A percentile compares a stretch with the other conserved stretches of the same genome.
phyloP scores from a whole-genome alignment of 2,888 invertebrate genomes.

The Frankliniella intonsa region DNA sequence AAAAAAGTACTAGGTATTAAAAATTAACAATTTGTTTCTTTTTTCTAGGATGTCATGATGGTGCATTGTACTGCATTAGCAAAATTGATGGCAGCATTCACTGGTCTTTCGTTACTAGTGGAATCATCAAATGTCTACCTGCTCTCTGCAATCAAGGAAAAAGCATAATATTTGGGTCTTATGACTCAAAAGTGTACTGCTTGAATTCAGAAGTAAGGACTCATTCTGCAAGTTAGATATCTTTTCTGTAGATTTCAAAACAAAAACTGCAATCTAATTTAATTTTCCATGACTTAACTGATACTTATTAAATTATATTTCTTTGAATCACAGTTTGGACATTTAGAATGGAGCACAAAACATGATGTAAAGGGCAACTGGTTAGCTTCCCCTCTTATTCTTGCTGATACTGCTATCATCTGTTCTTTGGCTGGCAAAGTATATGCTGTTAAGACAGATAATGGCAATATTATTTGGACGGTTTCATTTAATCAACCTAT shows the following conservation, averaged over 20 bases:
- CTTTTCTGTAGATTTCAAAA: slow-evolving; percentile 37
- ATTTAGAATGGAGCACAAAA: background rate
- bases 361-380: background rate
- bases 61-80: slow-evolving; percentile 62
- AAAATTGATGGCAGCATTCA: slow-evolving; percentile 51
- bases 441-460: slow-evolving; percentile 32
- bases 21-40: slow-evolving; percentile 9
- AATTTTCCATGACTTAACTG: background rate
- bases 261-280: background rate
- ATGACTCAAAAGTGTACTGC: slow-evolving; percentile 63
- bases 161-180: slow-evolving; percentile 62
- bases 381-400: background rate
- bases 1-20: no score
- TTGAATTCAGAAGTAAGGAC: background rate
- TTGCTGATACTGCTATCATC: background rate
- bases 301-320: background rate
- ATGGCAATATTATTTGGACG: slow-evolving; percentile 41
- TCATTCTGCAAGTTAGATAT: slow-evolving; percentile 50
- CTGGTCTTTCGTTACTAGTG: slow-evolving; percentile 60
- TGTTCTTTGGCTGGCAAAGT: background rate
- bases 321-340: background rate
- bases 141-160: slow-evolving; percentile 46
- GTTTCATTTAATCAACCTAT: slow-evolving; percentile 27
- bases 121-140: slow-evolving; percentile 63
- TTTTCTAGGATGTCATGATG: slow-evolving; percentile 63